Base-by-base conservation (phyloP, 2,888 invertebrate genomes). In the Lacanobia wlatinum region DNA sequence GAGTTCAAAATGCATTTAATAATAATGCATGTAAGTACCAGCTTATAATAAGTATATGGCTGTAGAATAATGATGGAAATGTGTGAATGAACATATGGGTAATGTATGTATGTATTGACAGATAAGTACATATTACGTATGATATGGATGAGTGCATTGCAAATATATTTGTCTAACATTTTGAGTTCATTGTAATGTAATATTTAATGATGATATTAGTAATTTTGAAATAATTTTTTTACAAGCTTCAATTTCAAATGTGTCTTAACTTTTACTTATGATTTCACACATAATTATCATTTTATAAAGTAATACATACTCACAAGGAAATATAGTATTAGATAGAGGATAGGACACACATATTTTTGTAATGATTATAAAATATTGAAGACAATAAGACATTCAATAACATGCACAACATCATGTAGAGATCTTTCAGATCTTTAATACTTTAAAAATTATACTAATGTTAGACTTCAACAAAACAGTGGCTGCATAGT, bases 331-430 rank as follows among this genome's bases (percentile, higher is more conserved):
- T 58, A 82, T 8, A 70, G 56, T 66, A 69, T 61, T 53, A 76
- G 62, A 77, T 28, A 73, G 58, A 52, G 73, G 43, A 75, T 50
- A 58, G 61, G 48, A 67, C 74, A 77, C 69, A 72, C 73, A 74
- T 56, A 52, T 71, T 71, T 61, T 63, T 60, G 55, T 76, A 53
- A 68, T 63, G 56, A 71, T 72, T 64, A 77, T 67, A 69, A 56
- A 61, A 67, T 60, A 61, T 61, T 63, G 68, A 70, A 58, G 52
- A 68, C 59, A 53, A 59, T 70, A 78, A 76, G 83, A 82, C 80
- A 84, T 82, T 78, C 75, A 84, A 74, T 72, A 67, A 76, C 87
- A 87, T 88, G 87, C 87, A 87, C 56, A 77, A 38, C 55, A 62
- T 71, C 53, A 66, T 58, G 48, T 69, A 76, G 21, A 80, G 16